Evolutionary conservation across 1,140 invertebrate genomes (phyloP).

Genomic region (Drosophila santomea): DNA sequence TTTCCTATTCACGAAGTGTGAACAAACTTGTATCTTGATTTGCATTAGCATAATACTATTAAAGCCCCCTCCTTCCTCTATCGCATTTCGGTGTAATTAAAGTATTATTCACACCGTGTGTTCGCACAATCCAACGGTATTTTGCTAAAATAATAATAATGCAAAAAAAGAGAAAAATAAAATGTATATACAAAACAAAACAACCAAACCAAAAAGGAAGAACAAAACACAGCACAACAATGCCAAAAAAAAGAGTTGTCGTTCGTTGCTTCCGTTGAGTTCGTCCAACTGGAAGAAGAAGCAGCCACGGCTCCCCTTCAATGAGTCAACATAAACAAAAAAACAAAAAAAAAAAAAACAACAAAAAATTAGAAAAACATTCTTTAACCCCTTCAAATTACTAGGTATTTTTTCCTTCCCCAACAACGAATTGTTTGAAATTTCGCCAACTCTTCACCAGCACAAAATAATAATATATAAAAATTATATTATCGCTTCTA

Average conservation of each 20-base stretch:
- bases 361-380: slow-evolving; percentile 15
- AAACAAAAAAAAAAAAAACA: slow-evolving; percentile 13
- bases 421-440: neutral
- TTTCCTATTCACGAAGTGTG: neutral
- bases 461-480: neutral
- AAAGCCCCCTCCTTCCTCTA: neutral
- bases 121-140: slow-evolving; percentile 77
- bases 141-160: slow-evolving; percentile 77
- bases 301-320: slow-evolving; percentile 29
- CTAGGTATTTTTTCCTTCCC: neutral
- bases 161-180: slow-evolving; percentile 17
- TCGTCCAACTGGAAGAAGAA: slow-evolving; percentile 43
- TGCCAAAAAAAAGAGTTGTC: slow-evolving; percentile 41
- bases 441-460: neutral
- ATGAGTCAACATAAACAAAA: slow-evolving; percentile 54
- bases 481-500: too few relatives aligned
- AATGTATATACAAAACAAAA: neutral
- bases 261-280: slow-evolving; percentile 67
- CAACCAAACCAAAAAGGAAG: slow-evolving; percentile 20
- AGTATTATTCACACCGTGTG: slow-evolving; percentile 81
- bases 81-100: slow-evolving; percentile 62
- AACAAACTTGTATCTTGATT: neutral
- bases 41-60: slow-evolving; percentile 17
- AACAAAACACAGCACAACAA: slow-evolving; percentile 29
- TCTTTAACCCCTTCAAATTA: slow-evolving; percentile 4